These are phyloP conservation scores for Dastarcus helophoroides DNA, from an alignment of 2,888 invertebrate genomes.

Conservation along the genomic window DNA sequence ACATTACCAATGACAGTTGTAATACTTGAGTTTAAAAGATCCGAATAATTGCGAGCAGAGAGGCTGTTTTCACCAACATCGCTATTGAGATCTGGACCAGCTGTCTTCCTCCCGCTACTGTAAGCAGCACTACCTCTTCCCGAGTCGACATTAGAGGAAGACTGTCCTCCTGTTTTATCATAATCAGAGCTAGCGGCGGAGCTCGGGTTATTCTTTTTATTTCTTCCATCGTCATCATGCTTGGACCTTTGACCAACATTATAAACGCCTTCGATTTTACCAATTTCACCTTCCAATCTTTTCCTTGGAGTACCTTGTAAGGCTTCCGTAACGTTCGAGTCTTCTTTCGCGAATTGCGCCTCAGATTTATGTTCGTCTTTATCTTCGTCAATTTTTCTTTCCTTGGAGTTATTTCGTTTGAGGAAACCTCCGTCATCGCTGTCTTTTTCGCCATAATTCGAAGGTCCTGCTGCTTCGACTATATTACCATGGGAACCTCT, in stretches of 20 bases:
- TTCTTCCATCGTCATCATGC: conserved; percentile 38
- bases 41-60: background rate
- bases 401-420: conserved; percentile 24
- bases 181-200: conserved; percentile 61
- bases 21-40: background rate
- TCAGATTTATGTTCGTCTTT: conserved; percentile 16
- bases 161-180: conserved; percentile 63
- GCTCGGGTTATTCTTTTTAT: conserved; percentile 40
- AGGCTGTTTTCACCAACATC: conserved; percentile 43
- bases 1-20: background rate
- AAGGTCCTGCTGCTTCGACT: conserved; percentile 34
- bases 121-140: conserved; percentile 72
- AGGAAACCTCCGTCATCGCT: conserved; percentile 45
- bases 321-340: conserved; percentile 25
- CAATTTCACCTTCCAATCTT: conserved; percentile 27
- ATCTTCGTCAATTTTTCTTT: conserved; percentile 13
- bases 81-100: conserved; percentile 44
- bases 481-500: conserved; percentile 52
- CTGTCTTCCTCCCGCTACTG: conserved; percentile 57
- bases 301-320: conserved; percentile 32
- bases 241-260: conserved; percentile 40
- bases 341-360: conserved; percentile 15
- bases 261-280: conserved; percentile 46
- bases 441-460: conserved; percentile 23
- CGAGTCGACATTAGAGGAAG: conserved; percentile 63